Evolutionary conservation across 2,113 vertebrate genomes (phyloP).

Genomic region (Phaetusa simplex): DNA sequence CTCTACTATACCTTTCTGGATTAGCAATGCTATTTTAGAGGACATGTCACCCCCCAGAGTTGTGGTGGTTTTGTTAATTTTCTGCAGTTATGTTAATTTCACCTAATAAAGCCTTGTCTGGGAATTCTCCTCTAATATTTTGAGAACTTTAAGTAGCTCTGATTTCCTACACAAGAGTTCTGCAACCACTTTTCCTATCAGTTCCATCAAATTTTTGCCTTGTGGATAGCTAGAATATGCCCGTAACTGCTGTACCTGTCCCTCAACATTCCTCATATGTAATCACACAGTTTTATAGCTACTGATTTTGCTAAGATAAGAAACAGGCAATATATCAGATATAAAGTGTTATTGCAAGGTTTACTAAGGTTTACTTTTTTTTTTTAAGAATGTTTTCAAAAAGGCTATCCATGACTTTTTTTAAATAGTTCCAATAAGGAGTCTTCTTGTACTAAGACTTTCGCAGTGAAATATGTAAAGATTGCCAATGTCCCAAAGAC

Average conservation of each 20-base stretch:
- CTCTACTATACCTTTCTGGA: not conserved
- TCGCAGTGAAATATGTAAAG: not conserved
- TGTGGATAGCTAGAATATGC: not conserved
- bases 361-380: not conserved
- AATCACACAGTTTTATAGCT: not conserved
- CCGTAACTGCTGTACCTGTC: not conserved
- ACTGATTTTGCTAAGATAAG: not conserved
- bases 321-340: not conserved
- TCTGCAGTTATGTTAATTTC: not conserved
- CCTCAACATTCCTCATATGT: conserved; percentile 11
- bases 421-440: not conserved
- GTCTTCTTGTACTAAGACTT: not conserved
- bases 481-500: not conserved
- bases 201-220: not conserved
- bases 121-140: not conserved
- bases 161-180: not conserved
- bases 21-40: not conserved
- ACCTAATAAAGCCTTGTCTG: not conserved
- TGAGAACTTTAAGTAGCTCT: not conserved
- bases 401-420: not conserved
- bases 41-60: not conserved
- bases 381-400: not conserved
- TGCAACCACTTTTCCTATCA: not conserved
- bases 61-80: not conserved
- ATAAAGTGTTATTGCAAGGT: not conserved